phyloP scores from a whole-genome alignment of 2,113 vertebrate genomes.

The Phalacrocorax pelagicus region DNA sequence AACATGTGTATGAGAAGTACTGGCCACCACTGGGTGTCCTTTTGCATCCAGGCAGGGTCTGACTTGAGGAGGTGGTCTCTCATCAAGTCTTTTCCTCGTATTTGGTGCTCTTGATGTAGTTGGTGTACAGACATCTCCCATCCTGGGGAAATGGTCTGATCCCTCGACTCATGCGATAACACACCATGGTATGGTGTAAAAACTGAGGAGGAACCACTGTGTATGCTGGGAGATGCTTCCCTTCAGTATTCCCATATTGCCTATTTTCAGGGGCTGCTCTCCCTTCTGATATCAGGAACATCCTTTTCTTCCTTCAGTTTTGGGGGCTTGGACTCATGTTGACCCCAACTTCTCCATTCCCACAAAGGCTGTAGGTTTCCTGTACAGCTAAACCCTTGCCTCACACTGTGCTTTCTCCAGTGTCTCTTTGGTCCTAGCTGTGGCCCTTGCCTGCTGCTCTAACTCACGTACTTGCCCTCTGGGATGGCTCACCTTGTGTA shows the following conservation, averaged over 20 bases:
- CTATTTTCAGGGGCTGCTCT: neutral
- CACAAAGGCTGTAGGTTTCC: neutral
- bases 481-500: fast-evolving
- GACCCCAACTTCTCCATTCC: neutral
- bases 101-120: neutral
- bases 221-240: neutral
- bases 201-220: neutral
- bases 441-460: neutral
- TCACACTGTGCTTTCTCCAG: neutral
- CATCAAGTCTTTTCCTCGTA: neutral
- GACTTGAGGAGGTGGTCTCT: neutral
- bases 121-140: neutral
- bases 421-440: neutral
- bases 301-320: neutral
- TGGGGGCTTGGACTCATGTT: fast-evolving
- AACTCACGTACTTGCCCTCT: neutral
- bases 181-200: neutral
- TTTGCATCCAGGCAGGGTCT: neutral
- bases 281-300: neutral
- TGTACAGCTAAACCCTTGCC: neutral
- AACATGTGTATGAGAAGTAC: neutral
- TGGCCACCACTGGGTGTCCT: neutral
- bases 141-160: neutral
- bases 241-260: neutral
- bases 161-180: neutral